Evolutionary conservation across 2,113 vertebrate genomes (phyloP), one percentile per base, ranked within the genome.

Genomic region (Strix aluco): DNA sequence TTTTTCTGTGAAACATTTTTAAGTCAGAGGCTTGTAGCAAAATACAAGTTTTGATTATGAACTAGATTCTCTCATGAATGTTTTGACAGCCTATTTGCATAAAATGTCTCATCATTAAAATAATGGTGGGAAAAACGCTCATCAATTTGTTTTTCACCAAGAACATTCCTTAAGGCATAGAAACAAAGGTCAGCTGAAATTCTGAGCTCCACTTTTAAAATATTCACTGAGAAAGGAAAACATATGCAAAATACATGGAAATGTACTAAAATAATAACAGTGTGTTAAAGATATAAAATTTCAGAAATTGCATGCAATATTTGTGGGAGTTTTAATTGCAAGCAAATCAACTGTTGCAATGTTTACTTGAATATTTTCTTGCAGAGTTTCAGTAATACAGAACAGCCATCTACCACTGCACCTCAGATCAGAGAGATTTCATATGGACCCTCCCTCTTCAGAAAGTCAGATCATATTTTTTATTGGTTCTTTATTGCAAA

Each of bases 41-140:
- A 88, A 78, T 22, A 47, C 15, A 54, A 63, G 30, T 75, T 91
- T 79, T 85, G 74, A 65, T 75, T 86, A 69, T 3, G 4, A 88
- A 86, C 27, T 66, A 29, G 30, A 78, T 80, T 81, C 4, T 73
- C 49, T 89, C 22, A 54, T 30, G 11, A 87, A 65, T 84, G 40
- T 84, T 96, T 95, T 95, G 90, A 63, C 65, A 57, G 13, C 9
- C 6, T 74, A 59, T 74, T 92, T 91, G 44, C 65, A 93, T 92
- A 81, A 94, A 91, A 79, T 58, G 14, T 79, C 72, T 80, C 1
- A 0, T 54, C 65, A 59, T 83, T 72, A 84, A 62, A 77, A 77
- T 49, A 30, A 77, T 25, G 5, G 18, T 77, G 49, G 81, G 58
- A 54, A 80, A 93, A 77, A 59, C 2, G 4, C 47, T 77, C 32